Base-by-base conservation (phyloP, 92 coral and sea anemone genomes). In the Palythoa grandis region DNA sequence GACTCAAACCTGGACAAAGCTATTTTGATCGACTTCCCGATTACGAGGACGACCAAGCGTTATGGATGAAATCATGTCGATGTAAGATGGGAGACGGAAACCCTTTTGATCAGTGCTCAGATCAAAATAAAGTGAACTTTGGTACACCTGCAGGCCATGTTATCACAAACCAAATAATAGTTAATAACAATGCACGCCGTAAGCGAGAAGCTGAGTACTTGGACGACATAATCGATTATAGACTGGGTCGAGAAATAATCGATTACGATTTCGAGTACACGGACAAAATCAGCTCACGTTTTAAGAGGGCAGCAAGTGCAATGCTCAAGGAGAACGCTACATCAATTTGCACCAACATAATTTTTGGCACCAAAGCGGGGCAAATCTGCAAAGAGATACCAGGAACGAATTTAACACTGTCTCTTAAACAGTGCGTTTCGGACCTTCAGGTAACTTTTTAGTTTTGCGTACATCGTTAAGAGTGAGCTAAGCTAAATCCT, bases 191-290 rank as follows among this genome's bases (percentile, higher is more conserved):
- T 12, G 73, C 40, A 19, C 72, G 89, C 56, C 43, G 48, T 1
- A 80, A 86, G 68, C 73, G 95, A 35, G 83, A 86, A 7, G 61
- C 83, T 20, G 50, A 60, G 19, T 92, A 92, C 82, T 89, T 78
- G 40, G 95, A 89, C 38, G 95, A 92, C 86, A 79, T 89, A 23
- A 92, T 92, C 37, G 89, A 92, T 57, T 74, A 82, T 7, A 89
- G 87, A 66, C 89, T 89, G 14, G 85, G 83, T 12, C 77, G 85
- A 43, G 77, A 86, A 48, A 69, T 74, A 15, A 65, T 47, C 1
- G 54, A 74, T 74, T 20, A 17, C n/a, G 79, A 52, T 52, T 74
- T 74, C 3, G 72, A 20, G 19, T 22, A 78, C 19, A 48, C 52
- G 65, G 83, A 70, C 20, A 50, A 39, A 14, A 1, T 22, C 23